These are phyloP conservation scores for Ectropis crepuscularia DNA, from an alignment of 2,888 invertebrate genomes.

Conservation along the genomic window DNA sequence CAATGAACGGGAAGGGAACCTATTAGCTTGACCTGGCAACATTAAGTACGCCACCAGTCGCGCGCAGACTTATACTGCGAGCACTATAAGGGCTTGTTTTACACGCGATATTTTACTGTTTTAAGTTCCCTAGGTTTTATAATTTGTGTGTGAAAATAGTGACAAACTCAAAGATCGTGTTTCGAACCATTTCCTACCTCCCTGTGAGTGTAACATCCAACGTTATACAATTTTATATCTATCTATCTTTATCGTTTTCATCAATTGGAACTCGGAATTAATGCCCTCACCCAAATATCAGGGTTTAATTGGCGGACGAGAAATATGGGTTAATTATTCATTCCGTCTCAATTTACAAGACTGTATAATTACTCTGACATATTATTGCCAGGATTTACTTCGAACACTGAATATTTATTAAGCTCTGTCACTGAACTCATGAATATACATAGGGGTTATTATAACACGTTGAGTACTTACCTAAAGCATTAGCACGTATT, in stretches of 20 bases:
- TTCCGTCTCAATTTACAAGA: constrained; percentile 53
- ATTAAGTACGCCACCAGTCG: too few relatives aligned
- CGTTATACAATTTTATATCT: too few relatives aligned
- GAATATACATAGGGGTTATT: constrained; percentile 58
- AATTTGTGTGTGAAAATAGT: too few relatives aligned
- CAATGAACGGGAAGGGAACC: too few relatives aligned
- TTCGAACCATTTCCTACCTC: too few relatives aligned
- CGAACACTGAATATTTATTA: constrained; percentile 66
- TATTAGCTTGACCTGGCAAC: too few relatives aligned
- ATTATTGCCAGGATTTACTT: constrained; percentile 59
- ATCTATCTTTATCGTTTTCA: not conserved
- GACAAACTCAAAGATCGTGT: too few relatives aligned
- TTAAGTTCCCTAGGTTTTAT: too few relatives aligned
- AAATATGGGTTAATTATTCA: constrained; percentile 44
- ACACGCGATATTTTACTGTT: too few relatives aligned
- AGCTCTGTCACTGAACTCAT: constrained; percentile 59
- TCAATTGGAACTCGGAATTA: constrained; percentile 8
- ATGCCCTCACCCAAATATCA: constrained; percentile 29
- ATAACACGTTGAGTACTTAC: constrained; percentile 32
- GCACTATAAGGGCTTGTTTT: too few relatives aligned
- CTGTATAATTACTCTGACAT: constrained; percentile 53
- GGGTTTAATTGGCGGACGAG: constrained; percentile 39
- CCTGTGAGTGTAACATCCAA: too few relatives aligned
- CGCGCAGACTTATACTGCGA: too few relatives aligned
- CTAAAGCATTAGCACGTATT: constrained; percentile 35